A percentile compares a stretch with the other conserved stretches of the same genome.
Evolutionary conservation across 2,113 vertebrate species (phyloP).

Genomic region (Hiodon tergisus): DNA sequence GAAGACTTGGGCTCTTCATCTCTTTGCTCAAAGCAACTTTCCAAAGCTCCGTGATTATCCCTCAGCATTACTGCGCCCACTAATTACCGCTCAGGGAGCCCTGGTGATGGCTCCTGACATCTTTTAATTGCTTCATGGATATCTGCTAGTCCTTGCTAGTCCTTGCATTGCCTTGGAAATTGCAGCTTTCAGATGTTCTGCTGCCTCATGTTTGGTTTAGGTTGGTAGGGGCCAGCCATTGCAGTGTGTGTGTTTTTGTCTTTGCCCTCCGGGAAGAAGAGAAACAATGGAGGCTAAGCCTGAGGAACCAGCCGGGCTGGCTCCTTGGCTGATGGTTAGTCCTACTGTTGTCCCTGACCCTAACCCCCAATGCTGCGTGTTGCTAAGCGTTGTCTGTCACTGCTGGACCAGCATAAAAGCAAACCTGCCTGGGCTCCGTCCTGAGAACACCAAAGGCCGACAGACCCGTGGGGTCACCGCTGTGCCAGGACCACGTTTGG

Average conservation of each 20-base stretch:
- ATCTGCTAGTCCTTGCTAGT: background rate
- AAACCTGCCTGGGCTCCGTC: background rate
- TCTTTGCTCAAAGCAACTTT: background rate
- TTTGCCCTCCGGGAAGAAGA: background rate
- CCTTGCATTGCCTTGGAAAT: background rate
- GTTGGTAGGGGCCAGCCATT: background rate
- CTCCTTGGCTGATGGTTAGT: background rate
- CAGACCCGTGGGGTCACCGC: background rate
- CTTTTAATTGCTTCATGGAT: slow-evolving; percentile 17
- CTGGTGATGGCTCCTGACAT: slow-evolving; percentile 13
- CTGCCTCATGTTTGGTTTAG: background rate
- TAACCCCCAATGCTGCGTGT: too few species aligned
- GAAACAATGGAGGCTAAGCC: too few species aligned
- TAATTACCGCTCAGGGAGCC: slow-evolving; percentile 8
- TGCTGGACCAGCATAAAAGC: background rate
- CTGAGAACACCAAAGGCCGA: background rate
- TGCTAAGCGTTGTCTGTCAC: background rate
- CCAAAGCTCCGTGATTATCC: background rate
- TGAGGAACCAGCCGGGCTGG: background rate
- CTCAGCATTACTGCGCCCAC: background rate
- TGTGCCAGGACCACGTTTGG: background rate
- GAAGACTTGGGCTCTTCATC: background rate
- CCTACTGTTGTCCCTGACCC: too few species aligned
- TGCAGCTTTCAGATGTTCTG: background rate
- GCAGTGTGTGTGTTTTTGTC: background rate